Conservation (phyloP, 2,113 vertebrate genomes). For the Apodemus speciosus region DNA sequence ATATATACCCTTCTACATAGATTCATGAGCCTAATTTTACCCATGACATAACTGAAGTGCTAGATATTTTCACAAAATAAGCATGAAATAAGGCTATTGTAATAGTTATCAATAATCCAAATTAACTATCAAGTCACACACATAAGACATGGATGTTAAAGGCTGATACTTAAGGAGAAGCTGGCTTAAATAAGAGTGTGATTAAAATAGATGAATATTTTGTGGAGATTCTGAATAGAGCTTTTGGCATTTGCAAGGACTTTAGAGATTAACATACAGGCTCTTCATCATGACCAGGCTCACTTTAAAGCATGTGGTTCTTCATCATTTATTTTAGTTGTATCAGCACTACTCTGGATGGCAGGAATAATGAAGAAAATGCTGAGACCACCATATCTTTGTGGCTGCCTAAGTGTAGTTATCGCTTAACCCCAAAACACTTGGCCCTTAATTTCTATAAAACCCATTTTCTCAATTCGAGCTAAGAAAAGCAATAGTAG, state of each 20-base stretch:
- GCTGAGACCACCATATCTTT: slow-evolving; percentile 21
- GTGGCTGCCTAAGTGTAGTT: neutral
- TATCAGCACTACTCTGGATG: slow-evolving; percentile 11
- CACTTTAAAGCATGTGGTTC: slow-evolving; percentile 28
- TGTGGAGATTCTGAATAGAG: slow-evolving; percentile 36
- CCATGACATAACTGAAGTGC: neutral
- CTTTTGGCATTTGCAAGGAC: slow-evolving; percentile 48
- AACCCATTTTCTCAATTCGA: slow-evolving; percentile 33
- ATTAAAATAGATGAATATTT: slow-evolving; percentile 39
- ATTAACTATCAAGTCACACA: neutral
- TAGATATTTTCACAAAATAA: slow-evolving; percentile 32
- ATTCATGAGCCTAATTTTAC: neutral
- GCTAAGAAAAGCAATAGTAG: slow-evolving; percentile 1
- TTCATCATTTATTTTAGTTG: slow-evolving; percentile 47
- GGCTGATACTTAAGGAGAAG: slow-evolving; percentile 22
- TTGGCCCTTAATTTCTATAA: slow-evolving; percentile 18
- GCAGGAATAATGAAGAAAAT: slow-evolving; percentile 48
- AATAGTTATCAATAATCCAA: slow-evolving; percentile 40
- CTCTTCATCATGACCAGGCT: slow-evolving; percentile 7
- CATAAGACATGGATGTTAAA: slow-evolving; percentile 25
- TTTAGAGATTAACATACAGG: neutral
- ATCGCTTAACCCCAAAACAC: neutral
- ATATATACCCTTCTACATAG: neutral
- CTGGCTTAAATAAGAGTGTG: slow-evolving; percentile 48
- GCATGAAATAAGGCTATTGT: neutral